Evolutionary conservation across 1,140 invertebrate genomes (phyloP).

Genomic region (Listronotus bonariensis): DNA sequence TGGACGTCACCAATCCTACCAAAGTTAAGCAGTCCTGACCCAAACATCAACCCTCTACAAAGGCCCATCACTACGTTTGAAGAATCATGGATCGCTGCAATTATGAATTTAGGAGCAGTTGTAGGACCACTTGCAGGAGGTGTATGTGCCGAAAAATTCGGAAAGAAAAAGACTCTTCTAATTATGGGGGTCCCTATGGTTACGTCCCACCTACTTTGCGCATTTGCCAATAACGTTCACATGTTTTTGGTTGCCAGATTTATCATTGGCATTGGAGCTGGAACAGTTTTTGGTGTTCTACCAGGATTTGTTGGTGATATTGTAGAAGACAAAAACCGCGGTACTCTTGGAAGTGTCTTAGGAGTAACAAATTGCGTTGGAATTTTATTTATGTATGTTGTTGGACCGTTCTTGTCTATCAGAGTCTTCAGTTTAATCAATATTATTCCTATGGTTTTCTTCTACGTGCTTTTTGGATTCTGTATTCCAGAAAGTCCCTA

Average conservation of each 20-base stretch:
- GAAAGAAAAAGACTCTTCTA: constrained; percentile 57
- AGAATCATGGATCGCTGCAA: constrained; percentile 79
- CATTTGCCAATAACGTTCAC: constrained; percentile 51
- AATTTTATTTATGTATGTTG: constrained; percentile 55
- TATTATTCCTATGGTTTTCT: constrained; percentile 56
- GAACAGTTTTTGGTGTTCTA: constrained; percentile 57
- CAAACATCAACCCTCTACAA: constrained; percentile 47
- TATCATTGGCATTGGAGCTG: constrained; percentile 56
- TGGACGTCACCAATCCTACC: constrained; percentile 74
- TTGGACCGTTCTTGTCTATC: constrained; percentile 66
- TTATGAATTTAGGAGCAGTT: constrained; percentile 77
- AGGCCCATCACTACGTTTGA: constrained; percentile 58
- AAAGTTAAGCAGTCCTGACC: constrained; percentile 56
- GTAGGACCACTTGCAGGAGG: constrained; percentile 42
- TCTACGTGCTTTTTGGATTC: constrained; percentile 59
- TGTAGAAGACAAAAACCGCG: constrained; percentile 50
- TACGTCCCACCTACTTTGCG: constrained; percentile 54
- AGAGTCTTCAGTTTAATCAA: constrained; percentile 58
- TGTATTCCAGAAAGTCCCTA: constrained; percentile 77
- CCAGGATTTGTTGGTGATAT: constrained; percentile 62
- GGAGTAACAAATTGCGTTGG: constrained; percentile 57
- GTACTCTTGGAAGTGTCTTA: constrained; percentile 63
- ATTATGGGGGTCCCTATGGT: constrained; percentile 53
- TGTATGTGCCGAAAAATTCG: constrained; percentile 53
- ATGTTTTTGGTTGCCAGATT: constrained; percentile 55